Base-by-base conservation (phyloP, 2,888 invertebrate genomes). In the Catocala nupta region DNA sequence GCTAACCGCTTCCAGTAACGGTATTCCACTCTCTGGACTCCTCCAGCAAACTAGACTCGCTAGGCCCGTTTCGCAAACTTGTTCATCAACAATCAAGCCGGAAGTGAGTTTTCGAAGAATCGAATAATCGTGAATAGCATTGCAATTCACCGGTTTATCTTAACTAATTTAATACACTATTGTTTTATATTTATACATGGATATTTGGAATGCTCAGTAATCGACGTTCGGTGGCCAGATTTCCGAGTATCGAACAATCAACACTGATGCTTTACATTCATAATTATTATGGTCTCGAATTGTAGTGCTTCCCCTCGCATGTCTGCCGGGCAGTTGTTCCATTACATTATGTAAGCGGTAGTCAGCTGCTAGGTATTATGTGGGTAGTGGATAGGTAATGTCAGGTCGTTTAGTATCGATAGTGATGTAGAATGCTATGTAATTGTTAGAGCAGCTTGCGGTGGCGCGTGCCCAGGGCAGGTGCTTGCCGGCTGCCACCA, bases 401-500 rank as follows among this genome's bases (percentile, higher is more conserved):
- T 79, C 80, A 81, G 76, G 78, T 78, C 72, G 67, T 81, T 80
- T 77, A 67, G 77, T 82, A 81, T 83, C 73, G 79, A 81, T 81
- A 83, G 78, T 84, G 80, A 82, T 85, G 84, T 81, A 77, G 81
- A 82, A 80, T 83, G 80, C 70, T 81, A 79, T 83, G 79, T 86
- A 87, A 86, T 85, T 84, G 84, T 82, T 86, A 83, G 83, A 87
- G 85, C 93, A 92, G 92, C 93, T 93, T 92, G 91, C 87, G 87
- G 86, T 87, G 90, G 88, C 89, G 86, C 92, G 90, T 89, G 92
- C 87, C 84, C 78, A 78, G 70, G 83, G 90, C 91, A 92, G 91
- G 91, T 92, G 91, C 78, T 80, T 67, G 90, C 91, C 93, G 90
- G 91, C 90, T 93, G 92, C 87, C 81, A 70, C 86, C 89, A 86